Base-by-base conservation (phyloP, 1,140 invertebrate species). In the Drosophila athabasca region DNA sequence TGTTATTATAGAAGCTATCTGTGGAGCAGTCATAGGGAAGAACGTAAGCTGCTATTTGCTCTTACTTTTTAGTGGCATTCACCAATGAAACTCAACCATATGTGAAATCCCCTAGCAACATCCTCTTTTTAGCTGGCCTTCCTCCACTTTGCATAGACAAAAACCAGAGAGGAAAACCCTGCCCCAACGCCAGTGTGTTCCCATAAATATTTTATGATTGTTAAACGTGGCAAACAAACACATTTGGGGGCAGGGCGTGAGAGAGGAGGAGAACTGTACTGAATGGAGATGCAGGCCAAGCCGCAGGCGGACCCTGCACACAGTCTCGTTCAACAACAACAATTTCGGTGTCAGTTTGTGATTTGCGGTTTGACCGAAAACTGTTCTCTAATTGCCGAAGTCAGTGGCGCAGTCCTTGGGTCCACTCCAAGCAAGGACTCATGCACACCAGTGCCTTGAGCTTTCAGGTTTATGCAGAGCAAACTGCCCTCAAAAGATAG, bases 141-240 rank as follows among this genome's bases (percentile, higher is more conserved):
- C 43, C n/a, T 41, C 53, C 41, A 57, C 52, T 58, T 50, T 69
- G 64, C 51, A 69, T 50, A 57, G 60, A 45, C 66, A 72, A 64
- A 35, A 22, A 29, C 11, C 26, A 26, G 39, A 45, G 22, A 29
- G 45, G 64, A 62, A 57, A 64, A 52, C 55, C 55, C 62, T 48
- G 39, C 55, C 62, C 54, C 41, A 39, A 55, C 71, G 41, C 24
- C 49, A 52, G 59, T 41, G 19, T 64, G 59, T 29, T 46, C 55
- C 55, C 68, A 60, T 74, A 79, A 79, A 79, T 79, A 74, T 79
- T 79, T 79, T 52, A 79, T 75, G 59, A 57, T 64, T 64, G 51
- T 64, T 71, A 58, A 77, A 61, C 66, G 57, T 45, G 58, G 43
- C 55, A 61, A 43, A 62, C 75, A 46, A 49, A 73, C 52, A 78